Evolutionary conservation across 1,140 invertebrate species (phyloP).

Genomic region (Aphis gossypii): DNA sequence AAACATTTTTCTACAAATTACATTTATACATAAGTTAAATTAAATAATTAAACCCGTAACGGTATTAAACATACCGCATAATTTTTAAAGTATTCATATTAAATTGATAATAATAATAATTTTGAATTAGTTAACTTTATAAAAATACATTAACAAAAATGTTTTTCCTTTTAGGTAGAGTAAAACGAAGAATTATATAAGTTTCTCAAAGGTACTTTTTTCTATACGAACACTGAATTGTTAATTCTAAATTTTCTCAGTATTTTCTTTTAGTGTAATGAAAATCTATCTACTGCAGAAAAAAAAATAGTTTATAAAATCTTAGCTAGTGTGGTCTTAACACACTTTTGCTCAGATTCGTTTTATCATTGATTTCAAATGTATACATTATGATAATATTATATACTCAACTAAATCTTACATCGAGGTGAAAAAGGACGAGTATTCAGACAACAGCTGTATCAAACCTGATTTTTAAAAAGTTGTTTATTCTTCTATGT

Average conservation of each 20-base stretch:
- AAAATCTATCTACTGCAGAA: background rate
- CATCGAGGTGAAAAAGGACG: too few relatives aligned
- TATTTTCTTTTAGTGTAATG: background rate
- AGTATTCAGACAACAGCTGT: too few relatives aligned
- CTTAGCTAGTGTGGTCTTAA: background rate
- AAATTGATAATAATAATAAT: conserved; percentile 13
- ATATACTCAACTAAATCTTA: background rate
- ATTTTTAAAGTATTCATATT: conserved; percentile 13
- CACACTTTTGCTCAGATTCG: background rate
- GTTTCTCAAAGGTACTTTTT: background rate
- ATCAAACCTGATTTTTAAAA: too few relatives aligned
- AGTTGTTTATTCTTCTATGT: too few relatives aligned
- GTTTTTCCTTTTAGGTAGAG: background rate
- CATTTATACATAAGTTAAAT: conserved; percentile 12
- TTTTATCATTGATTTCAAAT: background rate
- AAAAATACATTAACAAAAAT: conserved; percentile 1
- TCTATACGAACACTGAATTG: background rate
- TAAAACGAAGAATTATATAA: background rate
- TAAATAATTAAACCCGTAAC: conserved; percentile 11
- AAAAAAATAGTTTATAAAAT: background rate
- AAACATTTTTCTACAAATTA: background rate
- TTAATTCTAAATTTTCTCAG: background rate
- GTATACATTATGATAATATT: background rate
- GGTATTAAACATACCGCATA: background rate
- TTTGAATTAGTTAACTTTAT: conserved; percentile 13